These are phyloP conservation scores for Noctua janthe DNA, from an alignment of 2,888 invertebrate species.

Conservation along the genomic window DNA sequence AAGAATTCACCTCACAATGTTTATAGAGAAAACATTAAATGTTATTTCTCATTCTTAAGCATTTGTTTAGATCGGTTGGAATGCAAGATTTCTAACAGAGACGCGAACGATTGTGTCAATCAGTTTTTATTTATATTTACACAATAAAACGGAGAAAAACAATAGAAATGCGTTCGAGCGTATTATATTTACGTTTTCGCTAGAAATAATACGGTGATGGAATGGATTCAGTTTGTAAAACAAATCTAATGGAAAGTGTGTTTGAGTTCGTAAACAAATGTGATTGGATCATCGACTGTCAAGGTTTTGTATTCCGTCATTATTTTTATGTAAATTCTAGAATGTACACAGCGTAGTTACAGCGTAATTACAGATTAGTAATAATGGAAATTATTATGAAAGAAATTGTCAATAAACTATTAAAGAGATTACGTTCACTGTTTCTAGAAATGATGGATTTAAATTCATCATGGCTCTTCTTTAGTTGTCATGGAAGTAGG, in stretches of 20 bases:
- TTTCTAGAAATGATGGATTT: slow-evolving; percentile 3
- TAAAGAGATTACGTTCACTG: not conserved
- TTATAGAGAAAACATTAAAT: slow-evolving; percentile 72
- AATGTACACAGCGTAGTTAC: slow-evolving; percentile 27
- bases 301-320: slow-evolving; percentile 56
- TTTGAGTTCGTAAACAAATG: slow-evolving; percentile 54
- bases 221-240: slow-evolving; percentile 64
- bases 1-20: slow-evolving; percentile 70
- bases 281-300: slow-evolving; percentile 55
- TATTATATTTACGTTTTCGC: slow-evolving; percentile 62
- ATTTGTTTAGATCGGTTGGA: slow-evolving; percentile 77
- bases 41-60: slow-evolving; percentile 70
- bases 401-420: slow-evolving; percentile 15
- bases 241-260: slow-evolving; percentile 44
- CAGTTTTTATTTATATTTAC: slow-evolving; percentile 80
- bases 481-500: not conserved
- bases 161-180: slow-evolving; percentile 69
- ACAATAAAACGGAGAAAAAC: slow-evolving; percentile 76
- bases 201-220: slow-evolving; percentile 71
- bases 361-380: not conserved
- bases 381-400: slow-evolving; percentile 18
- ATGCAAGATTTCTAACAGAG: slow-evolving; percentile 77
- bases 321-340: slow-evolving; percentile 42
- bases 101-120: slow-evolving; percentile 67
- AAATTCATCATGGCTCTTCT: not conserved